phyloP scores from a whole-genome alignment of 2,888 invertebrate species.

The Plebejus anna region DNA sequence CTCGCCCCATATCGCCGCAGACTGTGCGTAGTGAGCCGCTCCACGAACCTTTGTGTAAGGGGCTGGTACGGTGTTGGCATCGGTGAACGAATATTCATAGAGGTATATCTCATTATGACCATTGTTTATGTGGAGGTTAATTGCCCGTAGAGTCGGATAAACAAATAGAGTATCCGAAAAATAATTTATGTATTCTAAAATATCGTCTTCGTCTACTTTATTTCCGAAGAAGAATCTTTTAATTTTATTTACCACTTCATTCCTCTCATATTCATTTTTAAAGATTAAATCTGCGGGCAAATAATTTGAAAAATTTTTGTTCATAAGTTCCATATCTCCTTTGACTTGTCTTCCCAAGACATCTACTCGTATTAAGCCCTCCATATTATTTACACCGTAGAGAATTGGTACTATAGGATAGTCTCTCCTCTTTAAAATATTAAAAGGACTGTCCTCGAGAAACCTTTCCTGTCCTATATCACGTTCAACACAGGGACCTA shows the following conservation, averaged over 20 bases:
- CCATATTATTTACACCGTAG: constrained; percentile 49
- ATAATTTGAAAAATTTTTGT: constrained; percentile 25
- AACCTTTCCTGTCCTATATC: constrained; percentile 46
- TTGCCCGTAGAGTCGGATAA: constrained; percentile 44
- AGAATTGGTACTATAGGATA: constrained; percentile 49
- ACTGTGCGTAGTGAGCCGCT: constrained; percentile 34
- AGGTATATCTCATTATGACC: constrained; percentile 51
- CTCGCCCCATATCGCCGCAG: not conserved
- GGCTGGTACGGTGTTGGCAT: constrained; percentile 42
- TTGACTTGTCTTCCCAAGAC: not conserved
- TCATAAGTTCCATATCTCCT: constrained; percentile 41
- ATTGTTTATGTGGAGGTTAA: constrained; percentile 44
- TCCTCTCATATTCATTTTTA: constrained; percentile 30
- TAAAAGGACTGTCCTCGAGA: constrained; percentile 47
- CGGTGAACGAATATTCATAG: constrained; percentile 51
- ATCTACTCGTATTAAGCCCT: constrained; percentile 42
- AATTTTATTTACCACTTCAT: constrained; percentile 42
- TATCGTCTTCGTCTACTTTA: constrained; percentile 40
- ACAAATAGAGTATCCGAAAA: constrained; percentile 56
- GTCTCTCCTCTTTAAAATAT: constrained; percentile 46
- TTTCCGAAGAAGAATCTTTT: constrained; percentile 43
- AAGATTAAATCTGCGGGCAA: constrained; percentile 27
- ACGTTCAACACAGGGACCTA: constrained; percentile 47
- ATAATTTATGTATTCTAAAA: constrained; percentile 48
- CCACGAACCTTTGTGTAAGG: constrained; percentile 42